Conservation (phyloP, 2,113 vertebrate species). For the Macquaria australasica region DNA sequence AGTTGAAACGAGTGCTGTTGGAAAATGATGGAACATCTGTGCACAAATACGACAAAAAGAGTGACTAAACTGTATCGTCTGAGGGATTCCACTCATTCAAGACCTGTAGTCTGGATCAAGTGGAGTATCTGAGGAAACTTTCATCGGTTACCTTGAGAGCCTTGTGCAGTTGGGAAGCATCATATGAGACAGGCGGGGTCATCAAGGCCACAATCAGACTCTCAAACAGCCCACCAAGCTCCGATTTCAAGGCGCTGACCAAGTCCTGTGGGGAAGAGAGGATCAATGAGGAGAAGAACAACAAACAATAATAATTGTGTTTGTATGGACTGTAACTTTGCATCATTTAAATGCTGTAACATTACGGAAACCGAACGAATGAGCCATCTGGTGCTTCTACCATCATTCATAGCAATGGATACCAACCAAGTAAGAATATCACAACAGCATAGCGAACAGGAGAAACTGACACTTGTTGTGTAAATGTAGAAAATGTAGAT, state of each 20-base stretch:
- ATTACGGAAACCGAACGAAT: neutral
- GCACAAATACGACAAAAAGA: neutral
- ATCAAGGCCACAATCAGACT: conserved; percentile 92
- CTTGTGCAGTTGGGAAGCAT: conserved; percentile 90
- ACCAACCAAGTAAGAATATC: too few species aligned
- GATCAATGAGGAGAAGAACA: conserved; percentile 17
- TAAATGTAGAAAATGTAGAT: neutral
- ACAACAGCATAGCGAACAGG: neutral
- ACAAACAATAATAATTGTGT: conserved; percentile 2
- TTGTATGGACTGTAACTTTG: neutral
- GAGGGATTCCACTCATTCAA: neutral
- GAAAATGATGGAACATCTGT: neutral
- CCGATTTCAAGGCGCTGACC: conserved; percentile 91
- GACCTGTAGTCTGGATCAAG: neutral
- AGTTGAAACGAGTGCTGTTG: neutral
- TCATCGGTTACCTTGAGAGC: conserved; percentile 90
- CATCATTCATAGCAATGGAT: neutral
- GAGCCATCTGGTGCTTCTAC: neutral
- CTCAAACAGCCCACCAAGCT: conserved; percentile 94
- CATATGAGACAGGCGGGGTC: conserved; percentile 87
- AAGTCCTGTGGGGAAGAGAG: conserved; percentile 86
- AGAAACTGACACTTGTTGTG: neutral
- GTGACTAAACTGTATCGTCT: neutral
- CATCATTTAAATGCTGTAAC: neutral
- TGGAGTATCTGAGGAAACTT: neutral